phyloP scores from a whole-genome alignment of 2,113 vertebrate genomes.

The Phocoena phocoena region DNA sequence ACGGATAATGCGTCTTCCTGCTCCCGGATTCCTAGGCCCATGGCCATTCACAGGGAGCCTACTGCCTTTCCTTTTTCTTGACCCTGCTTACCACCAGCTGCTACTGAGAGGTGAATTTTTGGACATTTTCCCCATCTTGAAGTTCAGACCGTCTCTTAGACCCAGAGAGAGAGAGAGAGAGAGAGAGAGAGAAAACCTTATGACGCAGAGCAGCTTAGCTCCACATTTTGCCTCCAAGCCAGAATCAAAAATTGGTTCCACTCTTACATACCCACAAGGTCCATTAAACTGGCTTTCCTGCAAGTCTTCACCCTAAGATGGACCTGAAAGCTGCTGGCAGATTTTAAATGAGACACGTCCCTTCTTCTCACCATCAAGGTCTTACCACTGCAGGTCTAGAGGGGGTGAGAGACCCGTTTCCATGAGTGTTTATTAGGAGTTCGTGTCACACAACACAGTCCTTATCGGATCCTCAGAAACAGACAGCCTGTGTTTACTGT shows the following conservation, averaged over 20 bases:
- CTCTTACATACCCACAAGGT: background rate
- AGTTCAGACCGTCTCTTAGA: background rate
- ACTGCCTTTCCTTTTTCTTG: background rate
- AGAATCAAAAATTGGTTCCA: background rate
- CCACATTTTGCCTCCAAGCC: background rate
- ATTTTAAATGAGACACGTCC: background rate
- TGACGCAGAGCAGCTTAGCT: background rate
- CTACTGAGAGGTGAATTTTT: background rate
- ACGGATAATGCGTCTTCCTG: background rate
- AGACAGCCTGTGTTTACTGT: conserved; percentile 16
- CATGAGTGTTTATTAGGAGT: background rate
- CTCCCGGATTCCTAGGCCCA: background rate
- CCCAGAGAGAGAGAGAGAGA: background rate
- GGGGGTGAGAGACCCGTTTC: background rate
- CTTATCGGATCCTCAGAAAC: background rate
- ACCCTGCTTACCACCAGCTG: background rate
- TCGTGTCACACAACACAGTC: background rate
- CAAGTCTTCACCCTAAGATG: background rate
- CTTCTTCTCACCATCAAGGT: background rate
- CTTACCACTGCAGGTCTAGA: background rate
- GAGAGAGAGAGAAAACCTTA: background rate
- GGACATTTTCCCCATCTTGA: background rate
- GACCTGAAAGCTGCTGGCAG: background rate
- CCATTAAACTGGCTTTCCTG: background rate
- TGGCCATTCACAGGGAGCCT: background rate